phyloP scores from a whole-genome alignment of 2,113 vertebrate species.

The Tichodroma muraria region DNA sequence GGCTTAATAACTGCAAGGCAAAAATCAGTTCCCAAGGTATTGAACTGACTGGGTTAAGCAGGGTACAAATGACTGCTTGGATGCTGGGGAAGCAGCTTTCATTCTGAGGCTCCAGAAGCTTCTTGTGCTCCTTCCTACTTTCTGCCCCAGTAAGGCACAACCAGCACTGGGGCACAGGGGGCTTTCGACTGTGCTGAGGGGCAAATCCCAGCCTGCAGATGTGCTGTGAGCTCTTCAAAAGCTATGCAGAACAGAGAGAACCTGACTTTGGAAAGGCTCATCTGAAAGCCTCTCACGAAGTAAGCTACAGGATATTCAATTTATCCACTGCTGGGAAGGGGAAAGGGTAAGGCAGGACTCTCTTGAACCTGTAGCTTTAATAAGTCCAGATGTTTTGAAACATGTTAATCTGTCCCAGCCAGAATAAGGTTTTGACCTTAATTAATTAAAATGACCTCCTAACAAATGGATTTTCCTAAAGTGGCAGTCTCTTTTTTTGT shows the following conservation, averaged over 20 bases:
- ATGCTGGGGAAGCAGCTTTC: not conserved
- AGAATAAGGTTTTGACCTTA: not conserved
- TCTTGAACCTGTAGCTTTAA: not conserved
- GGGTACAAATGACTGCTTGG: not conserved
- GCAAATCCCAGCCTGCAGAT: not conserved
- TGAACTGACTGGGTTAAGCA: not conserved
- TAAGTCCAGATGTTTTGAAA: slow-evolving; percentile 10
- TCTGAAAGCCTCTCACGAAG: not conserved
- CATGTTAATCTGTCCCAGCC: not conserved
- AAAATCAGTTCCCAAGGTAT: not conserved
- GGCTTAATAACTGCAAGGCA: not conserved
- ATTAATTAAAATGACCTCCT: slow-evolving; percentile 30
- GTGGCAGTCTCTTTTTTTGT: not conserved
- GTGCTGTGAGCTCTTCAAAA: not conserved
- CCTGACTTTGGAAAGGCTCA: not conserved
- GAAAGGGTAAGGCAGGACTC: not conserved
- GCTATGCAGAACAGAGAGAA: not conserved
- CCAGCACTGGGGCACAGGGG: not conserved
- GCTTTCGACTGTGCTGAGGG: accelerated
- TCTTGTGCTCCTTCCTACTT: not conserved
- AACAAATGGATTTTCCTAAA: not conserved
- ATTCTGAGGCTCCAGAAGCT: not conserved
- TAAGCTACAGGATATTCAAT: not conserved
- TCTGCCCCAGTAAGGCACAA: not conserved
- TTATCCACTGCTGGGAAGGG: slow-evolving; percentile 1